Evolutionary conservation across 2,113 vertebrate genomes (phyloP), one percentile per base, ranked within the genome.

Genomic region (Austrofundulus limnaeus): DNA sequence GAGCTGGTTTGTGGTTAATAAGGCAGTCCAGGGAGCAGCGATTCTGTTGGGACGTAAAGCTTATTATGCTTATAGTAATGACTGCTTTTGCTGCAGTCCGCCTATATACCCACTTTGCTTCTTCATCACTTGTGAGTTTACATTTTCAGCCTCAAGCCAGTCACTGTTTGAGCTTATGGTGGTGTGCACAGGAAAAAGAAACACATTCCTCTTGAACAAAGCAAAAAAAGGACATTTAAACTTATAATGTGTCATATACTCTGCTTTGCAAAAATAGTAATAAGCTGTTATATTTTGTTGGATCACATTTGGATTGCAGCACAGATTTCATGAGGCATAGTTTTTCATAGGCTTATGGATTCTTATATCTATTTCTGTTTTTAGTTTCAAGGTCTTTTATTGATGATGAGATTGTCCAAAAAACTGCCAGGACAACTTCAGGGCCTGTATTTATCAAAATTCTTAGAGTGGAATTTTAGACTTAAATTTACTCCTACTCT

Each of bases 1-100:
- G 68, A 78, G 66, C 58, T 62, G 37, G 5, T 25, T 19, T 53
- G 38, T 62, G n/a, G 54, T 53, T 58, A 48, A 54, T 64, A 46
- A 66, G 45, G 46, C 38, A 61, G 52, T 43, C 49, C 21, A 25
- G 41, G 60, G 7, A 62, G 53, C 37, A 55, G 19, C 24, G 11
- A 54, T 34, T 1, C 11, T 48, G 23, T 25, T 50, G 41, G 23
- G 63, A 54, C 52, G 23, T 37, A 43, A 61, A 37, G 59, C 57
- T 67, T 51, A 68, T 78, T 66, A 64, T 37, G 21, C 58, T 52
- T 50, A 1, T 19, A 43, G 41, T 31, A 42, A 42, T 58, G 28
- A 25, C 37, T 72, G 60, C 62, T 37, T 58, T 63, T 65, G n/a
- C 56, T 68, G 60, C 43, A 50, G 53, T 39, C 20, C 41, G 2